phyloP scores from a whole-genome alignment of 2,888 invertebrate species.

The Parasteatoda lunata region DNA sequence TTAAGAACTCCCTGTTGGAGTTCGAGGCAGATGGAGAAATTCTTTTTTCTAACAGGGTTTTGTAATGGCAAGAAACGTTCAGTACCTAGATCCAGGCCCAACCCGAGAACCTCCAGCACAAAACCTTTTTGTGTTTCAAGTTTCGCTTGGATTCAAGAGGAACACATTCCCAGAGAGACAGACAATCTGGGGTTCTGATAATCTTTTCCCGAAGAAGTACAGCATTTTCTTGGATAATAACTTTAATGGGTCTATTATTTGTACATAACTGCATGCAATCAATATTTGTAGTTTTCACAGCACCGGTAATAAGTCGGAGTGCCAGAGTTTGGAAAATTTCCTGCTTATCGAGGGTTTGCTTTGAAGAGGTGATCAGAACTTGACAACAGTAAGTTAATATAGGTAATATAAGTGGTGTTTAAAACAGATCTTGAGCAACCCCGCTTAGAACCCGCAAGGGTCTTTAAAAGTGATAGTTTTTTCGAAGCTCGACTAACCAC shows the following conservation, averaged over 20 bases:
- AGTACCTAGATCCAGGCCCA: background rate
- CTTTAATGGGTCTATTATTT: background rate
- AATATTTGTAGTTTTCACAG: constrained; percentile 1
- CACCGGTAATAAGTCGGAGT: background rate
- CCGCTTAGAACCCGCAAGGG: background rate
- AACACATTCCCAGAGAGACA: constrained; percentile 8
- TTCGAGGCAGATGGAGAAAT: background rate
- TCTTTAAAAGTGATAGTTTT: constrained; percentile 20
- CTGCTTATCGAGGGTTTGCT: background rate
- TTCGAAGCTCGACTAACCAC: background rate
- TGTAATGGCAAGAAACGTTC: background rate
- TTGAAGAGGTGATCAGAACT: background rate
- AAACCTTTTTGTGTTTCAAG: background rate
- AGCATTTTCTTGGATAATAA: constrained; percentile 2
- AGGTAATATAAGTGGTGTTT: background rate
- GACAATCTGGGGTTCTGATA: background rate
- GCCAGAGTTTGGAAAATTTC: background rate
- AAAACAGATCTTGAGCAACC: background rate
- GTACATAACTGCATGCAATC: constrained; percentile 8
- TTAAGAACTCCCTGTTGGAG: background rate
- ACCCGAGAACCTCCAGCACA: background rate
- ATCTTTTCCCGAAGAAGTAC: constrained; percentile 4
- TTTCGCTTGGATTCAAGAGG: background rate
- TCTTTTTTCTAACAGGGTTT: background rate
- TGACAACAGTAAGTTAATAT: background rate